Base-by-base conservation (phyloP, 2,113 vertebrate genomes). In the Epinephelus fuscoguttatus region DNA sequence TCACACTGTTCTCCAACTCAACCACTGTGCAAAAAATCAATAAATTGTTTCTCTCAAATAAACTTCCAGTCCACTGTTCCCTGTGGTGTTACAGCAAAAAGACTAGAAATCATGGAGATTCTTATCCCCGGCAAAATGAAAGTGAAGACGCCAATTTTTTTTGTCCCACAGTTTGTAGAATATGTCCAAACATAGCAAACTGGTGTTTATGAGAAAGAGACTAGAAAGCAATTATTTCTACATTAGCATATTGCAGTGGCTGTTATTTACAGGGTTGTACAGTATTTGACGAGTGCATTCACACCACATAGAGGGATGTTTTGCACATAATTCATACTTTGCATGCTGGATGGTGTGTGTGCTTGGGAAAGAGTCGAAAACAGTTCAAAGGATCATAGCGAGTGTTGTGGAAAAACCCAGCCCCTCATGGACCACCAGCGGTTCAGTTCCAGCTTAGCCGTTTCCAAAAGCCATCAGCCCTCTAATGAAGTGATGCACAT, bases 401-500 rank as follows among this genome's bases (percentile, higher is more conserved):
- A 60, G 76, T 63, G 75, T 42, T 78, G 40, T 56, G 9, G 66
- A 61, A 59, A 87, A 82, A 19, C 42, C 66, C 62, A 12, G 37
- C 55, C 70, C 69, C 82, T 84, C 2, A 0, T 21, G 27, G 75
- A 71, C 83, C n/a, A n/a, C 33, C 19, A 42, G 49, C 85, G 78
- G 56, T 91, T 92, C 76, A 69, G 60, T 85, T 91, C 73, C 74
- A 92, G 78, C 84, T 86, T 64, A 55, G 70, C 68, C 10, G 27
- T 60, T 78, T 76, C 62, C 50, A 45, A 73, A 88, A 87, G 56
- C 82, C 82, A 85, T 89, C 82, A 84, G 72, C 76, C 50, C 78
- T 56, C 53, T 88, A 89, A 88, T 94, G 86, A 88, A 76, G 73
- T 70, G 80, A 80, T 66, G 52, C 76, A 75, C 77, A 33, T 62